Evolutionary conservation across 2,888 invertebrate genomes (phyloP), one percentile per base, ranked within the genome.

Genomic region (Amphiduros pacificus): DNA sequence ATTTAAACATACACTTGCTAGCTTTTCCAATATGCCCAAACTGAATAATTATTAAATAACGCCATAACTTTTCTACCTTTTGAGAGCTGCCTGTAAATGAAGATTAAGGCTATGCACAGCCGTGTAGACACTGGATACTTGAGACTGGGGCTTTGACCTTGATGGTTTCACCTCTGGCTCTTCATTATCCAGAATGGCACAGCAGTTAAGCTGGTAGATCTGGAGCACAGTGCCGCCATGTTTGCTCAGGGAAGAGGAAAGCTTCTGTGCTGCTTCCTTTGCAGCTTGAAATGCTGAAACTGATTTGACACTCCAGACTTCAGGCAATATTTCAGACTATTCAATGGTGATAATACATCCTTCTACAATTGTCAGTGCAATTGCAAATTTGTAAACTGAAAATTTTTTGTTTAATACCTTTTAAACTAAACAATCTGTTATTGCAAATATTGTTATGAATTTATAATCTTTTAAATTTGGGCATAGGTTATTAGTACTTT

Each of bases 41-140:
- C n/a, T n/a, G n/a, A n/a, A n/a, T n/a, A n/a, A n/a, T 36, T 9
- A 17, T 11, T 17, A 11, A 36, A 36, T 36, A 36, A 36, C 36
- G 11, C 17, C 11, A 36, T 49, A 49, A 49, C 22, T 9, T 49
- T 49, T 28, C 31, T 29, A 75, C 76, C 74, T 74, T 14, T 68
- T 64, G 27, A 75, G 64, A 14, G 77, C 75, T 28, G 77, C 72
- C 56, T 76, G 76, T 26, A 78, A 66, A 62, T 78, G 78, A 14
- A 78, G 71, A 58, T 72, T 73, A 20, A 78, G 72, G 60, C 78
- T 78, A 66, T 78, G 77, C 5, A 78, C 69, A 20, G 76, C 74
- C 44, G 72, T 64, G 64, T 71, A 63, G 22, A 74, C 55, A 50
- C 22, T 44, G n/a, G 44, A 44, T 17, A n/a, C n/a, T 6, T 44